Percentiles rank a stretch among this genome's conserved stretches.
Evolutionary conservation across 1,140 invertebrate species (phyloP).

Genomic region (Ridgeia piscesae): DNA sequence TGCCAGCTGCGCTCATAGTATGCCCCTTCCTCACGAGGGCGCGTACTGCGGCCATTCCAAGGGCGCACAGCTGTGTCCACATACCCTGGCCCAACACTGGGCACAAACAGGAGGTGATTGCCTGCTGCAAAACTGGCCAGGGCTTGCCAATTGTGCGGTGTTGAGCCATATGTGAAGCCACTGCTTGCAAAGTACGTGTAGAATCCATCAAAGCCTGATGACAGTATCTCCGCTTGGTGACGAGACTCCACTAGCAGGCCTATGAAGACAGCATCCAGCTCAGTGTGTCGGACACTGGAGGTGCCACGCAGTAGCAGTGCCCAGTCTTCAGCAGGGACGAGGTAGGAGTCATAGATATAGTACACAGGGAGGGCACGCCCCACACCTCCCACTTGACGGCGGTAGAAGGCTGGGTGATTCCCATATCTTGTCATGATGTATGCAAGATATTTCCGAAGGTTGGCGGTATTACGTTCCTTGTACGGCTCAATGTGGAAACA

Average conservation of each 20-base stretch:
- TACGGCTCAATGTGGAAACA: slow-evolving; percentile 62
- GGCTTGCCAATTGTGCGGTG: slow-evolving; percentile 55
- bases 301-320: slow-evolving; percentile 45
- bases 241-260: slow-evolving; percentile 56
- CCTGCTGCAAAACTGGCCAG: slow-evolving; percentile 49
- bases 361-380: slow-evolving; percentile 54
- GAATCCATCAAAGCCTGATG: slow-evolving; percentile 60
- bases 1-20: slow-evolving; percentile 58
- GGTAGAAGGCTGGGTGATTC: slow-evolving; percentile 59
- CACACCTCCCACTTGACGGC: slow-evolving; percentile 30
- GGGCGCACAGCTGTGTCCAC: slow-evolving; percentile 59
- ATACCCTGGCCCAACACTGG: slow-evolving; percentile 62
- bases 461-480: slow-evolving; percentile 50
- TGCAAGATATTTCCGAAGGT: slow-evolving; percentile 47
- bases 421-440: slow-evolving; percentile 59
- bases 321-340: slow-evolving; percentile 48
- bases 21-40: slow-evolving; percentile 52
- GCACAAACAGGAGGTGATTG: slow-evolving; percentile 57
- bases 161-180: slow-evolving; percentile 59
- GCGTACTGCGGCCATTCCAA: slow-evolving; percentile 59
- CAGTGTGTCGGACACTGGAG: slow-evolving; percentile 53
- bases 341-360: slow-evolving; percentile 62
- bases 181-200: slow-evolving; percentile 64
- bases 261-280: slow-evolving; percentile 59
- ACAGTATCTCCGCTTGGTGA: slow-evolving; percentile 46